Base-by-base conservation (phyloP, 2,888 invertebrate species). In the Timandra comae region DNA sequence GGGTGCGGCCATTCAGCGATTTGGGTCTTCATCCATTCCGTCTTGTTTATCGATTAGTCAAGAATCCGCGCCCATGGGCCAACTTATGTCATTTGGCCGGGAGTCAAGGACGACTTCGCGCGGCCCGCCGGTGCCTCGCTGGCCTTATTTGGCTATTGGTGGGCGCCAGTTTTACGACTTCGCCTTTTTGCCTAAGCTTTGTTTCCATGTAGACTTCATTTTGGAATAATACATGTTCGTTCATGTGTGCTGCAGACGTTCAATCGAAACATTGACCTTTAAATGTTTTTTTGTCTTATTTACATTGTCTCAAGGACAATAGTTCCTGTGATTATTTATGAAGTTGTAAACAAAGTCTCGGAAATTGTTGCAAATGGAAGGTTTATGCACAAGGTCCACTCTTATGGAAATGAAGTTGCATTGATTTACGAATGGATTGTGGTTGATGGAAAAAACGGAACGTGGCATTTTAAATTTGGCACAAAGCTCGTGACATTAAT, bases 81-180 rank as follows among this genome's bases (percentile, higher is more conserved):
- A 81, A 81, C 80, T 82, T 82, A 75, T 84, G 82, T 84, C 82
- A 78, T 85, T 85, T 84, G 84, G 85, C 81, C 61, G 75, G 76
- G 78, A 80, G 78, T 85, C 85, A 84, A 85, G 85, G 85, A 78
- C 85, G 75, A 52, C 58, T 67, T 56, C 63, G 68, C 64, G 56
- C 71, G 67, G 73, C 75, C 61, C 67, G 72, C 66, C 70, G 70
- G 73, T 73, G 74, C 77, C 76, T 65, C 66, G 75, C 72, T 63
- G 74, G 72, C 85, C 85, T 81, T 84, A 82, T 85, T 85, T 78
- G 81, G 80, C 68, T 66, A 80, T 81, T 79, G 81, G 82, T 82
- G 82, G 84, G 82, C 84, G 82, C 85, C 82, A 77, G 70, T 78
- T 84, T 85, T 84, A 85, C 68, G 80, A 78, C 85, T 78, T 78